phyloP scores from a whole-genome alignment of 2,113 vertebrate genomes.

The Helogale parvula region DNA sequence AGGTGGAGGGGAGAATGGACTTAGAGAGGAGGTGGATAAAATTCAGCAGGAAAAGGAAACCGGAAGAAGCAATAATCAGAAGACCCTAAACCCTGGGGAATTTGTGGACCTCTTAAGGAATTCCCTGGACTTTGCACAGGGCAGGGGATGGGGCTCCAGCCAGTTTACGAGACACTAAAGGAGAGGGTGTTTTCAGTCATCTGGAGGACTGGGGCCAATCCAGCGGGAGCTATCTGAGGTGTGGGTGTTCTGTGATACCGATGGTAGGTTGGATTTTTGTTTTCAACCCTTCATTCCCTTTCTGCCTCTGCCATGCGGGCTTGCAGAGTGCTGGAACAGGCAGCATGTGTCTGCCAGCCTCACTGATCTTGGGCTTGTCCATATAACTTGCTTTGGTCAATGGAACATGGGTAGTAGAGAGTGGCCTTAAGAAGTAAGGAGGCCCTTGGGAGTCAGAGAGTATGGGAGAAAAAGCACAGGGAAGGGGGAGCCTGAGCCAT shows the following conservation, averaged over 20 bases:
- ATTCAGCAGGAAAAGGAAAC: conserved; percentile 10
- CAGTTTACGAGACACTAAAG: background rate
- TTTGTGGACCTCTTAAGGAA: background rate
- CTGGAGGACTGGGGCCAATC: background rate
- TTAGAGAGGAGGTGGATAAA: background rate
- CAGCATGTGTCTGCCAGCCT: background rate
- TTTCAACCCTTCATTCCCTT: background rate
- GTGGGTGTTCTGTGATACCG: background rate
- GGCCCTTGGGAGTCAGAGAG: background rate
- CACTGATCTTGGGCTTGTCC: background rate
- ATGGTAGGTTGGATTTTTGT: background rate
- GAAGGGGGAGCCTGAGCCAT: background rate
- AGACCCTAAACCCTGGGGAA: background rate
- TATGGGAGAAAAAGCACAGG: background rate
- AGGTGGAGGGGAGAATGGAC: background rate
- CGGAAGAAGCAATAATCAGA: background rate
- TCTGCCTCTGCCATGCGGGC: background rate
- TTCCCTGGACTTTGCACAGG: no score
- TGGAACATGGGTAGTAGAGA: background rate
- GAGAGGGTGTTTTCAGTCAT: background rate
- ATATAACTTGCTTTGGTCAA: background rate
- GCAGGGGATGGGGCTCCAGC: background rate
- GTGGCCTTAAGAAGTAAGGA: background rate
- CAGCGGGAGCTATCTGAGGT: background rate
- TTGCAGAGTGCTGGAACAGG: no score